phyloP scores from a whole-genome alignment of 2,888 invertebrate species.

The Perizoma affinitatum region DNA sequence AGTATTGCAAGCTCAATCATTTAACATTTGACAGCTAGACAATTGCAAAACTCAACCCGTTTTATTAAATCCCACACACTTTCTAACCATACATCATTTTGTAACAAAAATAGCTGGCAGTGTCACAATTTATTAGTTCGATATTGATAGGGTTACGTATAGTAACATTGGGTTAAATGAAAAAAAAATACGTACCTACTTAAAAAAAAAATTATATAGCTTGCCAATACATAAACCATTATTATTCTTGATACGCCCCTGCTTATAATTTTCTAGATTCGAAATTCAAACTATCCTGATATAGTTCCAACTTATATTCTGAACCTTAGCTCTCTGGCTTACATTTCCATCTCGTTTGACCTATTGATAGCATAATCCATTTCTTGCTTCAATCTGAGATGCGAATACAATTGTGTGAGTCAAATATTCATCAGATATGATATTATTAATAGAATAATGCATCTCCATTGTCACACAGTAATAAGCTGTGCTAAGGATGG shows the following conservation, averaged over 20 bases:
- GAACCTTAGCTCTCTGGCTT: not conserved
- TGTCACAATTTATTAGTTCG: conserved; percentile 11
- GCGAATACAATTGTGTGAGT: conserved; percentile 42
- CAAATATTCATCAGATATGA: conserved; percentile 43
- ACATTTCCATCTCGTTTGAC: not conserved
- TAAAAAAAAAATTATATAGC: too few relatives aligned
- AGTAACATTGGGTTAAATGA: not conserved
- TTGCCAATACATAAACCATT: too few relatives aligned
- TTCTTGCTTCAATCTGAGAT: conserved; percentile 38
- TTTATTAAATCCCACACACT: conserved; percentile 12
- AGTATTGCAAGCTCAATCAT: conserved; percentile 28
- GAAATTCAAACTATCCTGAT: too few relatives aligned
- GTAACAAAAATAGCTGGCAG: conserved; percentile 9
- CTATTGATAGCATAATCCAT: conserved; percentile 20
- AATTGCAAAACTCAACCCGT: conserved; percentile 27
- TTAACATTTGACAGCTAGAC: conserved; percentile 33
- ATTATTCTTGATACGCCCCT: not conserved
- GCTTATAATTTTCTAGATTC: not conserved
- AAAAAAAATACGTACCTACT: too few relatives aligned
- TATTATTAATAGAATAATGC: conserved; percentile 63
- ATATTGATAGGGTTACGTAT: not conserved
- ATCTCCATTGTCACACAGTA: conserved; percentile 52
- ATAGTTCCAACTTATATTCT: not conserved
- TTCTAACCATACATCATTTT: conserved; percentile 27
- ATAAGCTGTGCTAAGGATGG: conserved; percentile 43